Conservation (phyloP, 2,113 vertebrate genomes). For the Spilogale gracilis region DNA sequence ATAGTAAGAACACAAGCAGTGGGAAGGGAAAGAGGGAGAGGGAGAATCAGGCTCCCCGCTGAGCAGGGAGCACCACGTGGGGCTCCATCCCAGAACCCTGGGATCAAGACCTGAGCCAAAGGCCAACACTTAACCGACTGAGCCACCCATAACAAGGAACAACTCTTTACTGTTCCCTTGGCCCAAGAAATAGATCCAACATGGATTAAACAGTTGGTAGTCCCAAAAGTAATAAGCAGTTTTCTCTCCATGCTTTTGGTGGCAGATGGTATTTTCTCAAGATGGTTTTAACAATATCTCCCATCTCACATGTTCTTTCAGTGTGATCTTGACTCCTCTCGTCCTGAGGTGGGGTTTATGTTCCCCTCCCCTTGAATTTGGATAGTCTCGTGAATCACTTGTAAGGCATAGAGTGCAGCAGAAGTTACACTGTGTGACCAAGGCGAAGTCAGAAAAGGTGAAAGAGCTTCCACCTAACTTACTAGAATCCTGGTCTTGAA, state of each 20-base stretch:
- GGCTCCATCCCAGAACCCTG: too few relatives aligned
- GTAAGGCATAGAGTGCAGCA: background rate
- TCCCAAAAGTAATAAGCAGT: background rate
- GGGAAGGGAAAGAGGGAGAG: too few relatives aligned
- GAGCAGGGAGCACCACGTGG: too few relatives aligned
- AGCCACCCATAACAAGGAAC: background rate
- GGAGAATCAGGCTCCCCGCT: too few relatives aligned
- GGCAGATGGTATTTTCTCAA: slow-evolving; percentile 32
- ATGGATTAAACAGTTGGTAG: background rate
- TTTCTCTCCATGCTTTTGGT: background rate
- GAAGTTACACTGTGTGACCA: background rate
- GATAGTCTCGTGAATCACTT: background rate
- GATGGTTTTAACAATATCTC: background rate
- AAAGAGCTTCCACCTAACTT: background rate
- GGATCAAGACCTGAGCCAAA: too few relatives aligned
- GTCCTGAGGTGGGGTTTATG: background rate
- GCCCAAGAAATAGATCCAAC: background rate
- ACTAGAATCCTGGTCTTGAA: slow-evolving; percentile 13
- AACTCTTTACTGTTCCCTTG: background rate
- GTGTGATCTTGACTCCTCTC: background rate
- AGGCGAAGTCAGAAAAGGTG: slow-evolving; percentile 1
- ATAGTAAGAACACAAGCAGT: too few relatives aligned
- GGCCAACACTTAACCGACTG: too few relatives aligned
- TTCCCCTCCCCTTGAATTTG: background rate
- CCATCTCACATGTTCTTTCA: background rate